Conservation (phyloP, 1,140 invertebrate genomes). For the Hylaeus anthracinus region DNA sequence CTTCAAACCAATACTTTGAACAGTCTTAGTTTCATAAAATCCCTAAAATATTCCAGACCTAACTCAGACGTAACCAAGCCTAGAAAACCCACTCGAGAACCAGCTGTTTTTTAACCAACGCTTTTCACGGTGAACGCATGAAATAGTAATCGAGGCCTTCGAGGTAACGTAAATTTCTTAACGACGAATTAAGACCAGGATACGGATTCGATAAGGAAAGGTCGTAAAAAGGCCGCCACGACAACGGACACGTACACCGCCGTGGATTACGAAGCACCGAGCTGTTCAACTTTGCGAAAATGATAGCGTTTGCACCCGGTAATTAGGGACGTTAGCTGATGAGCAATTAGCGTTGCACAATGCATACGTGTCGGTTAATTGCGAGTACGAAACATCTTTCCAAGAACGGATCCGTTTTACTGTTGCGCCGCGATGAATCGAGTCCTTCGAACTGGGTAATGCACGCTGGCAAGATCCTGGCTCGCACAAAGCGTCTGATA, state of each 20-base stretch:
- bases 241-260: background rate
- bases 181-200: background rate
- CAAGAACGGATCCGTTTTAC: slow-evolving; percentile 40
- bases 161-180: background rate
- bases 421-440: slow-evolving; percentile 7
- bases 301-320: slow-evolving; percentile 46
- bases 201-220: background rate
- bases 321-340: slow-evolving; percentile 64
- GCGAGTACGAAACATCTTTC: slow-evolving; percentile 52
- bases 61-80: too few relatives aligned
- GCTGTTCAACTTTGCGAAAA: slow-evolving; percentile 52
- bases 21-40: too few relatives aligned
- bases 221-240: background rate
- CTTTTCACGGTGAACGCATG: too few relatives aligned
- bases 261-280: slow-evolving; percentile 7
- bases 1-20: too few relatives aligned
- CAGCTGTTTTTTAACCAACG: too few relatives aligned
- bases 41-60: too few relatives aligned
- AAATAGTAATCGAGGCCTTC: background rate
- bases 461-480: background rate
- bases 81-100: too few relatives aligned
- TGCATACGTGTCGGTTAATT: slow-evolving; percentile 52
- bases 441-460: slow-evolving; percentile 34
- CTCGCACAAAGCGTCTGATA: background rate
- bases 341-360: slow-evolving; percentile 69